Evolutionary conservation across 1,140 invertebrate genomes (phyloP).

Genomic region (Bombus balteatus): DNA sequence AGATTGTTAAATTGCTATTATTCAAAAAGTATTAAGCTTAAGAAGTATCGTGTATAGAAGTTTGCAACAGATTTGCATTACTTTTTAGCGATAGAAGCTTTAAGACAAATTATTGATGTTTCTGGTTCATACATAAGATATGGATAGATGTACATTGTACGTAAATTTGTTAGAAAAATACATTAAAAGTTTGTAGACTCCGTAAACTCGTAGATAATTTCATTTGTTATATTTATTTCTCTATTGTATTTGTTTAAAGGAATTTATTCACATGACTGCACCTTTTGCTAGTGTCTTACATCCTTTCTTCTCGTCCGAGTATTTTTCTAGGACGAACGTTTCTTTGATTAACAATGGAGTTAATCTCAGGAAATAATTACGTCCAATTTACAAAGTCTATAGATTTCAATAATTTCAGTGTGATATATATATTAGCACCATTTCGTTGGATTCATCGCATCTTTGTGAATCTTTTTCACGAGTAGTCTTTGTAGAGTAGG

Average conservation of each 20-base stretch:
- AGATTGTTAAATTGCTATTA: constrained; percentile 7
- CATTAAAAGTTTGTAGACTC: not conserved
- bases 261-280: not conserved
- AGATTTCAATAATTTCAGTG: constrained; percentile 1
- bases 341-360: not conserved
- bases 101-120: not conserved
- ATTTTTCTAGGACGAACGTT: not conserved
- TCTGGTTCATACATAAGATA: not conserved
- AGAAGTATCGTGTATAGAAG: not conserved
- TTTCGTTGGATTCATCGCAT: not conserved
- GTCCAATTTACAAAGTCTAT: not conserved
- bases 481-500: not conserved
- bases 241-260: not conserved
- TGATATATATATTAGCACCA: too few species aligned
- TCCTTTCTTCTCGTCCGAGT: not conserved
- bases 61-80: not conserved
- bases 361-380: constrained; percentile 10
- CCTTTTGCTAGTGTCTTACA: not conserved
- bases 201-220: not conserved
- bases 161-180: not conserved
- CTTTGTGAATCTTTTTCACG: not conserved
- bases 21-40: not conserved
- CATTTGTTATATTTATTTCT: not conserved
- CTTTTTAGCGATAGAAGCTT: not conserved
- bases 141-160: not conserved